phyloP scores from a whole-genome alignment of 1,140 invertebrate species.

The Habropoda laboriosa region DNA sequence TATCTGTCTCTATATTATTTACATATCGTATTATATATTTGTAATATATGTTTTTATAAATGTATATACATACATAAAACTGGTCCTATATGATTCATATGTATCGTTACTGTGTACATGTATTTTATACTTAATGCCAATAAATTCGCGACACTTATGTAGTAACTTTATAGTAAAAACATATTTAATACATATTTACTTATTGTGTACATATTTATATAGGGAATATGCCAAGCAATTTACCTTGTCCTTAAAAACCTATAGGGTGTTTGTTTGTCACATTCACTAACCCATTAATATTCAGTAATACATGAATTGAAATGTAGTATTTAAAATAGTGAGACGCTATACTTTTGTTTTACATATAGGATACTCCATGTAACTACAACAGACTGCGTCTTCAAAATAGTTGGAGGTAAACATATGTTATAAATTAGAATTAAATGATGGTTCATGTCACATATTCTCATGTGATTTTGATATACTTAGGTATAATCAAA shows the following conservation, averaged over 20 bases:
- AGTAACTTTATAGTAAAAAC: constrained; percentile 24
- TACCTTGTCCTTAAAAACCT: constrained; percentile 52
- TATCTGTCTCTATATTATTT: constrained; percentile 62
- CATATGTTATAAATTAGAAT: too few relatives aligned
- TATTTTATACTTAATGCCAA: constrained; percentile 49
- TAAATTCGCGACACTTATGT: constrained; percentile 37
- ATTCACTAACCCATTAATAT: constrained; percentile 5
- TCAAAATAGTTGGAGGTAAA: too few relatives aligned
- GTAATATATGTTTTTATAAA: constrained; percentile 41
- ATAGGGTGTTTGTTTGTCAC: neutral
- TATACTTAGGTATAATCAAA: too few relatives aligned
- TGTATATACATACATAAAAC: constrained; percentile 74
- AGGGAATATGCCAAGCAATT: constrained; percentile 30
- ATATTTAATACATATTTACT: constrained; percentile 30
- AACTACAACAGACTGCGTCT: too few relatives aligned
- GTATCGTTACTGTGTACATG: constrained; percentile 72
- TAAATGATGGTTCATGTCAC: too few relatives aligned
- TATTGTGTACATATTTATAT: constrained; percentile 21
- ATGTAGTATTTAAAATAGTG: neutral
- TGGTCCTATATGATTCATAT: constrained; percentile 76
- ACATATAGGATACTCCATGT: too few relatives aligned
- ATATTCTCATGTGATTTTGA: too few relatives aligned
- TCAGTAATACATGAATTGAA: neutral
- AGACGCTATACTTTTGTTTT: neutral
- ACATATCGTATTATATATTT: constrained; percentile 50